These are phyloP conservation scores for Sesamia inferens DNA, from an alignment of 2,888 invertebrate species.

Conservation along the genomic window DNA sequence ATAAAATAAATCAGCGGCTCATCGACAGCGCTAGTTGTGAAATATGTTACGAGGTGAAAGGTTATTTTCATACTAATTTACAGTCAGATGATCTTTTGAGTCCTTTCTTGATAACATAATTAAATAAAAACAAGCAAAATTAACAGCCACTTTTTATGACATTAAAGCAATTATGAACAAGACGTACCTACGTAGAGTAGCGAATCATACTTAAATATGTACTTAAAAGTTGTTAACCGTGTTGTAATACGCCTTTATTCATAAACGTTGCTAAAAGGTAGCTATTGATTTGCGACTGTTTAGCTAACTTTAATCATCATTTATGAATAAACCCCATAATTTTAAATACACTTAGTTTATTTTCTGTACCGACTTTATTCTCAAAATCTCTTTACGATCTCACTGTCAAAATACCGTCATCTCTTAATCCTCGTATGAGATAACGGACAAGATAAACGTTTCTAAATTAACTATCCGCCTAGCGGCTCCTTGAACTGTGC, in stretches of 20 bases:
- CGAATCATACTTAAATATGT: neutral
- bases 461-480: conserved; percentile 31
- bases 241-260: neutral
- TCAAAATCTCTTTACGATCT: conserved; percentile 36
- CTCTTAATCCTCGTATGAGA: conserved; percentile 9
- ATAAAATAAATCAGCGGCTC: conserved; percentile 17
- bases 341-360: neutral
- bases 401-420: conserved; percentile 41
- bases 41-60: conserved; percentile 18
- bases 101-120: neutral
- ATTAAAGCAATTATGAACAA: neutral
- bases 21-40: conserved; percentile 8
- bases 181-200: neutral
- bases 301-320: no score
- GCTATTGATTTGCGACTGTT: no score
- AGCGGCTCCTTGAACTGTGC: conserved; percentile 58
- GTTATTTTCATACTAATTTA: conserved; percentile 29
- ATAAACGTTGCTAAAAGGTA: no score
- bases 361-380: neutral
- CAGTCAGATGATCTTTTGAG: conserved; percentile 10
- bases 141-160: neutral
- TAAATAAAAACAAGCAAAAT: neutral
- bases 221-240: neutral
- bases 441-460: conserved; percentile 36
- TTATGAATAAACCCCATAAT: neutral